phyloP scores from a whole-genome alignment of 2,113 vertebrate genomes.

The Chaetodon auriga region DNA sequence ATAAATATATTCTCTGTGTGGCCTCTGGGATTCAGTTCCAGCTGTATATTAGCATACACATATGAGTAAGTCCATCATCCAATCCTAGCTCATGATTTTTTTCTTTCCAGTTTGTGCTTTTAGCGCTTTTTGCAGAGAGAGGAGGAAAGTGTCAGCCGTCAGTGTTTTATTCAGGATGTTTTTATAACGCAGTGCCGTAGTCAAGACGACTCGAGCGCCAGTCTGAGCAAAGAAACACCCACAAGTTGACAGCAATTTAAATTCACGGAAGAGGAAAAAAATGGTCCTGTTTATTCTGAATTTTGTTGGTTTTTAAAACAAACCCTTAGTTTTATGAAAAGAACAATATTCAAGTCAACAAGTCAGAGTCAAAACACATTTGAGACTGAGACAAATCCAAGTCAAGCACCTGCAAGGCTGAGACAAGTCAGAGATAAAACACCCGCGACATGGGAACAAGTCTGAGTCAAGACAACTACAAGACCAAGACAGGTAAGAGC shows the following conservation, averaged over 20 bases:
- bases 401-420: not conserved
- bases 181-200: not conserved
- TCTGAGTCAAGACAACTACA: not conserved
- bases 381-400: not conserved
- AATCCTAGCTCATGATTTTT: not conserved
- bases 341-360: not conserved
- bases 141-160: not conserved
- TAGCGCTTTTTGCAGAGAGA: not conserved
- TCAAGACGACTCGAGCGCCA: not conserved
- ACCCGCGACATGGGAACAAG: not conserved
- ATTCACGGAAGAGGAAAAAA: not conserved
- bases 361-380: not conserved
- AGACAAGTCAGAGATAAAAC: not conserved
- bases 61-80: conserved; percentile 20
- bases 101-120: not conserved
- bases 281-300: not conserved
- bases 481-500: not conserved
- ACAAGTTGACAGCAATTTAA: not conserved
- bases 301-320: not conserved
- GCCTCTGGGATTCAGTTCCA: conserved; percentile 42
- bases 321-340: not conserved
- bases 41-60: conserved; percentile 40
- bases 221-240: not conserved
- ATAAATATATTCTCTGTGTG: conserved; percentile 18
- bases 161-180: not conserved